Conservation (phyloP, 92 coral and sea anemone species). For the Epizoanthus stellaris region DNA sequence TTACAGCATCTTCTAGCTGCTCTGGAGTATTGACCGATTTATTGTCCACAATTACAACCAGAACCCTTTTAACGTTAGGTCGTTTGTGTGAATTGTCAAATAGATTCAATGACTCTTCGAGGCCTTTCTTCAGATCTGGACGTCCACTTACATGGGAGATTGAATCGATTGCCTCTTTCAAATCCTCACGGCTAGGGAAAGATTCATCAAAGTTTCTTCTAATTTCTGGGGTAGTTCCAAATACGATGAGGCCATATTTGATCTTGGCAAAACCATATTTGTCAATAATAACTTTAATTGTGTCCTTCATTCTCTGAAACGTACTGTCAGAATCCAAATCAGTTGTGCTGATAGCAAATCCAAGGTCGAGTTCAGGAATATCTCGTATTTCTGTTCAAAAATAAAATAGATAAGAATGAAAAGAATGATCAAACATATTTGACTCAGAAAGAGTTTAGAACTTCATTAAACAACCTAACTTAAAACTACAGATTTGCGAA, state of each 20-base stretch:
- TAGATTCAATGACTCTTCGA: constrained; percentile 58
- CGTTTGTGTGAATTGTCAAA: constrained; percentile 60
- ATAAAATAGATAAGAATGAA: neutral
- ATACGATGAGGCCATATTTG: constrained; percentile 68
- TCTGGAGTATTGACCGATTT: constrained; percentile 37
- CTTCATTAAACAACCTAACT: too few relatives aligned
- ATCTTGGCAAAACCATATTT: constrained; percentile 72
- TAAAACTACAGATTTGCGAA: too few relatives aligned
- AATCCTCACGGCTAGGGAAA: constrained; percentile 25
- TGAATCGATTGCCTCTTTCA: constrained; percentile 46
- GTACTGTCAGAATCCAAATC: constrained; percentile 61
- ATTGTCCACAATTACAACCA: constrained; percentile 70
- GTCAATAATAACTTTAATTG: constrained; percentile 76
- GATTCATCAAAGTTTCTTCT: constrained; percentile 49
- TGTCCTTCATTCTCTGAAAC: constrained; percentile 73
- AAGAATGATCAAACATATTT: neutral
- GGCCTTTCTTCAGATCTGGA: constrained; percentile 72
- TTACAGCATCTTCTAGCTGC: constrained; percentile 49
- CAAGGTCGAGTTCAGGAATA: constrained; percentile 66
- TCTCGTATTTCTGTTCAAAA: constrained; percentile 32
- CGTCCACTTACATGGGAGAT: constrained; percentile 43
- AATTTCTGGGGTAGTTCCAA: constrained; percentile 61
- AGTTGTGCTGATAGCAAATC: constrained; percentile 77
- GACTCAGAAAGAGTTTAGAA: too few relatives aligned
- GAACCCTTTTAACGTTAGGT: constrained; percentile 68